Base-by-base conservation (phyloP, 2,797 vertebrate genomes). In the Xenopus petersii region DNA sequence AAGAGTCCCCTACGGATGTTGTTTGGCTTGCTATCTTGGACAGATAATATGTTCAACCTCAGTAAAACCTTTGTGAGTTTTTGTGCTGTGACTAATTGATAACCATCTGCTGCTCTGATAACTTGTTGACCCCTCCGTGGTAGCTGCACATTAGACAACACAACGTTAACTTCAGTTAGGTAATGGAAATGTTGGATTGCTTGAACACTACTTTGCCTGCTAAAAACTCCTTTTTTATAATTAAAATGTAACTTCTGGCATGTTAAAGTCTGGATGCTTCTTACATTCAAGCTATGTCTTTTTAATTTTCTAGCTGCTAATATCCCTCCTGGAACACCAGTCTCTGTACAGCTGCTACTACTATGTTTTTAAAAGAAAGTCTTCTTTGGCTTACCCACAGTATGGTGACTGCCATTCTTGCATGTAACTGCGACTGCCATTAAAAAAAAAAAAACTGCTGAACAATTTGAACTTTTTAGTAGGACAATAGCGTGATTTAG, bases 1-100 rank as follows among this genome's bases (percentile, higher is more conserved):
- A 77, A 72, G 70, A 60, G 49, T 49, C n/a, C 67, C 10, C 15
- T 12, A 33, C 63, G 26, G 47, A 73, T 33, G 61, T 11, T 60
- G 60, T 46, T 63, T 75, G 26, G 12, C 47, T 11, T 13, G 33
- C 15, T 8, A 64, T 47, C 65, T 72, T 56, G 56, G 17, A 42
- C 36, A 58, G 36, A 68, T 62, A 55, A 49, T 69, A 54, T 55
- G 21, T 13, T 11, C 33, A 60, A 48, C 33, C n/a, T 56, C n/a
- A 60, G 12, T 56, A 69, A 56, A 10, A 26, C 54, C 13, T 67
- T 12, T 54, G 33, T 49, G 36, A 59, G 16, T 55, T 21, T 64
- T 68, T 54, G n/a, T 65, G 33, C 65, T 48, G 33, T 10, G 21
- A 12, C n/a, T 64, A 17, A 64, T 42, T 59, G 71, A 26, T 24